Base-by-base conservation (phyloP, 2,113 vertebrate species). In the Polyodon spathula region DNA sequence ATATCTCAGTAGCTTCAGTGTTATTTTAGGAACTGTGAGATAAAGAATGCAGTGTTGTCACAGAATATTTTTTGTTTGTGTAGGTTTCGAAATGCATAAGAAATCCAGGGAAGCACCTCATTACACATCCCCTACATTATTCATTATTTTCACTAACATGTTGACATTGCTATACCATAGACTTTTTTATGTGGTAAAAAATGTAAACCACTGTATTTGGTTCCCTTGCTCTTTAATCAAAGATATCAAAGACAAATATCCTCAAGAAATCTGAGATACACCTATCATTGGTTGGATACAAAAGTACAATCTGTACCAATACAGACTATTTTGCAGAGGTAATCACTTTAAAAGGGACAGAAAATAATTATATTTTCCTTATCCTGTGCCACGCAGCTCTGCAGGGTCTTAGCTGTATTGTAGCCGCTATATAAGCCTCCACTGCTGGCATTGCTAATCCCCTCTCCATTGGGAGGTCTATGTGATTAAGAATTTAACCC, bases 401-500 rank as follows among this genome's bases (percentile, higher is more conserved):
- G 54, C 60, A 55, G 68, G 41, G 50, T 65, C 63, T 15, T 59
- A 61, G 52, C 63, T 59, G 59, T 76, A 69, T 68, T 64, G 71
- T 69, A 76, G 72, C 69, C n/a, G n/a, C n/a, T n/a, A n/a, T n/a
- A n/a, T 64, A 60, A 80, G 74, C 74, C 75, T 73, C 73, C 63
- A 57, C 43, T 48, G 74, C 70, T 67, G 61, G 63, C 56, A 63
- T 70, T 63, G 63, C 71, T 88, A 77, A 86, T 86, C 82, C 80
- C 62, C 67, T 69, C 74, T 63, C 79, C 73, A 51, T 12, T 61
- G 78, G 80, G 82, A 82, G 76, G 79, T 76, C 65, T 40, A 65
- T 56, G n/a, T 73, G 80, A 88, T 88, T 85, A 86, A 66, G 74
- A 75, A 72, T 78, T 81, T 81, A 81, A 79, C 75, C 70, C 73